Base-by-base conservation (phyloP, 2,888 invertebrate species). In the Tinea pellionella region DNA sequence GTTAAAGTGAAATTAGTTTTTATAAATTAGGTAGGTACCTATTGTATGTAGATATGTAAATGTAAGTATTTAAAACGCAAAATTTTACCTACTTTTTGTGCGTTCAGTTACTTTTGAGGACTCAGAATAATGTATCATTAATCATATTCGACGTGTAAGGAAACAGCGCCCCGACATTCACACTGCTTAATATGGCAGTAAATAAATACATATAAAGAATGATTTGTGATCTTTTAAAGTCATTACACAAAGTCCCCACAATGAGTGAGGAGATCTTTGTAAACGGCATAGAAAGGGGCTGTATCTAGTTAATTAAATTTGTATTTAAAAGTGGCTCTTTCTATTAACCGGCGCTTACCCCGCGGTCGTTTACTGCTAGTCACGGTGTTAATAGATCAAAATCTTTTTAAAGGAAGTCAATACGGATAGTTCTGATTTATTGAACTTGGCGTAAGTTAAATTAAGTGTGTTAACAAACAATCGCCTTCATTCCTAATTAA, bases 221-320 rank as follows among this genome's bases (percentile, higher is more conserved):
- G 57, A 67, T 82, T 82, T 82, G 81, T 76, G 77, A 75, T 71
- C 74, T 77, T 74, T 79, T 82, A 73, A 79, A 82, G 77, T 79
- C 86, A 86, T 85, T 86, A 86, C 77, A 81, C 77, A 80, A 78
- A 74, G 74, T 68, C 66, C 73, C 76, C 70, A 80, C 77, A 84
- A 82, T 77, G 70, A 68, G 67, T 70, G 69, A 70, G 72, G 68
- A 71, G 78, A 78, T 74, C 74, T 74, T 77, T 79, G 77, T 79
- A 77, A 82, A 74, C 75, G 75, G 68, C 68, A 72, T 73, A 76
- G 73, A 79, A 82, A 75, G 70, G 78, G 73, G 67, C 69, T 69
- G 76, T 74, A 73, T 75, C 70, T 73, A 75, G 82, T 83, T 86
- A 84, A 87, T 86, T 86, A 83, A 87, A 87, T 86, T 86, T 84